Evolutionary conservation across 2,113 vertebrate species (phyloP), one percentile per base, ranked within the genome.

Genomic region (Bubo bubo): DNA sequence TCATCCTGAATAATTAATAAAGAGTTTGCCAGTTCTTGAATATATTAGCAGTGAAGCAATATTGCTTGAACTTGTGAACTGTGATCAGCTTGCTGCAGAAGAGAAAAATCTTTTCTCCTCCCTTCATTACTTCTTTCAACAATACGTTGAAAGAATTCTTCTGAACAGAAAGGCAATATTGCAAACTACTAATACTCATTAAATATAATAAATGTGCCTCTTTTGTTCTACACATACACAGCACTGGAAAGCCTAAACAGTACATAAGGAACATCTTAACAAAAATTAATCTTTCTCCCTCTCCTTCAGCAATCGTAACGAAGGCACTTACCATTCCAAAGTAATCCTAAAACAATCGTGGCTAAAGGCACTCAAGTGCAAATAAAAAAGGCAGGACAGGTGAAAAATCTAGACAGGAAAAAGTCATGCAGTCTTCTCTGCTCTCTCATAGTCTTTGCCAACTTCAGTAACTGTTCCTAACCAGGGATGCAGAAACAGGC

Each of bases 1-100:
- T 90, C 92, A 62, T 66, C 30, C 92, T 96, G 86, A 96, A 97
- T 97, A 96, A 97, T 97, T 97, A 97, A 96, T 96, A 92, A 60
- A 76, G 14, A 88, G 71, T 93, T 85, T 82, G 37, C 52, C 43
- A 84, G 82, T 74, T 97, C 96, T 84, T 83, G 94, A 96, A 95
- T 96, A 90, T 91, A 96, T 91, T 96, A 90, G 41, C 13, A 7
- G 60, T 26, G 12, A 95, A 92, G 93, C 97, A 95, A 88, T 75
- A 92, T 23, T 74, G 84, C 83, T 79, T 97, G 93, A 97, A 95
- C 96, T 92, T 90, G 70, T 96, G 95, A 97, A 96, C 95, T 90
- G 87, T 80, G 80, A 79, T 82, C 43, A 66, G 59, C 71, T 84
- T 35, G 67, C 86, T 62, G 77, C 50, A 79, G 79, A 88, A 92